Conservation (phyloP, 2,113 vertebrate species). For the Chlorodrepanis virens region DNA sequence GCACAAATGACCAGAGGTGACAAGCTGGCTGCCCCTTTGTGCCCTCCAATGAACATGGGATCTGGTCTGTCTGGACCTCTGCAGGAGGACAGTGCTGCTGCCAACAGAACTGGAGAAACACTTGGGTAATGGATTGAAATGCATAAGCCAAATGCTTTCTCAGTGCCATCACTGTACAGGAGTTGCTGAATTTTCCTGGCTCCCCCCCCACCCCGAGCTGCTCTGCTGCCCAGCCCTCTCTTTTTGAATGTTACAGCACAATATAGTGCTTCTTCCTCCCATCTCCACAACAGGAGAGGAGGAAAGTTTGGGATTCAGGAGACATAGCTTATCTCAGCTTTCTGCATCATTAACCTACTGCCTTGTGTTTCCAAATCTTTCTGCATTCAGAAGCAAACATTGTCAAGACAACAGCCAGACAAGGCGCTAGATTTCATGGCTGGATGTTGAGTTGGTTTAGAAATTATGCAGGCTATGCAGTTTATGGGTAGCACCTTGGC, state of each 20-base stretch:
- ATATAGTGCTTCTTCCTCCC: background rate
- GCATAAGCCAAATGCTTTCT: background rate
- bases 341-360: background rate
- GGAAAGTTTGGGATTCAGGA: background rate
- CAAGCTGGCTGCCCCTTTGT: background rate
- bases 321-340: background rate
- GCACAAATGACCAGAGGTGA: background rate
- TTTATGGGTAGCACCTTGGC: background rate
- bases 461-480: background rate
- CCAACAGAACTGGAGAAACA: accelerated
- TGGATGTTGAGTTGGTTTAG: background rate
- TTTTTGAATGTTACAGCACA: background rate
- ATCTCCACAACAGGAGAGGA: background rate
- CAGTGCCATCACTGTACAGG: background rate
- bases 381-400: background rate
- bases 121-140: background rate
- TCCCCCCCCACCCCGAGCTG: background rate
- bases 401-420: background rate
- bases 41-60: background rate
- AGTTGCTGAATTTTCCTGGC: background rate
- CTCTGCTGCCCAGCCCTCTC: background rate
- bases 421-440: accelerated
- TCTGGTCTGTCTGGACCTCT: background rate
- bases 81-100: background rate
- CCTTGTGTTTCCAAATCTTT: background rate